Percentiles rank a stretch among this genome's conserved stretches.
These are phyloP conservation scores for Tenthredo distinguenda DNA, from an alignment of 2,888 invertebrate genomes.

Conservation along the genomic window DNA sequence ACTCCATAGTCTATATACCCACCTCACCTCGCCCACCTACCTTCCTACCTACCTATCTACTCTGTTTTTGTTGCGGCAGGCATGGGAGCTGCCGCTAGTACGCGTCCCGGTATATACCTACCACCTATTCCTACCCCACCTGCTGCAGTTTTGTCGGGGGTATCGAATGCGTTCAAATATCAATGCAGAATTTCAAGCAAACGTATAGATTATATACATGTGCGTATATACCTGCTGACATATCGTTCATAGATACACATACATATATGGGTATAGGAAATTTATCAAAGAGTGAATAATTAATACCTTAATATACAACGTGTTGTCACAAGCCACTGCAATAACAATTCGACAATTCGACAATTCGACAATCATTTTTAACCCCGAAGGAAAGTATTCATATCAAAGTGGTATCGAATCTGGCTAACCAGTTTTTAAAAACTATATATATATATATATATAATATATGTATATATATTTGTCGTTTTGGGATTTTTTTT, in stretches of 20 bases:
- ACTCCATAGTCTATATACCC: neutral
- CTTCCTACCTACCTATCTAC: neutral
- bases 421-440: neutral
- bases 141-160: neutral
- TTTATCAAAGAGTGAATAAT: neutral
- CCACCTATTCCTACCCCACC: neutral
- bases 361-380: neutral
- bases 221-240: neutral
- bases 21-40: neutral
- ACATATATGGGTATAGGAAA: neutral
- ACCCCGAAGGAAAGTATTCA: neutral
- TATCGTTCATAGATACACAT: neutral
- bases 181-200: conserved; percentile 43
- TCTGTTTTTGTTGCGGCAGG: conserved; percentile 15
- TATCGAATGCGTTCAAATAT: conserved; percentile 46
- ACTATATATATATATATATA: neutral
- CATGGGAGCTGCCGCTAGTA: neutral
- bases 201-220: neutral
- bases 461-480: too few relatives aligned
- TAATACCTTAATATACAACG: neutral
- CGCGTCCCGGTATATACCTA: neutral
- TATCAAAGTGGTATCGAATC: neutral
- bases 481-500: neutral
- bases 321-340: too few relatives aligned
- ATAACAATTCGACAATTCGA: neutral